Conservation (phyloP, 2,797 vertebrate genomes). For the Sebastes dallii region DNA sequence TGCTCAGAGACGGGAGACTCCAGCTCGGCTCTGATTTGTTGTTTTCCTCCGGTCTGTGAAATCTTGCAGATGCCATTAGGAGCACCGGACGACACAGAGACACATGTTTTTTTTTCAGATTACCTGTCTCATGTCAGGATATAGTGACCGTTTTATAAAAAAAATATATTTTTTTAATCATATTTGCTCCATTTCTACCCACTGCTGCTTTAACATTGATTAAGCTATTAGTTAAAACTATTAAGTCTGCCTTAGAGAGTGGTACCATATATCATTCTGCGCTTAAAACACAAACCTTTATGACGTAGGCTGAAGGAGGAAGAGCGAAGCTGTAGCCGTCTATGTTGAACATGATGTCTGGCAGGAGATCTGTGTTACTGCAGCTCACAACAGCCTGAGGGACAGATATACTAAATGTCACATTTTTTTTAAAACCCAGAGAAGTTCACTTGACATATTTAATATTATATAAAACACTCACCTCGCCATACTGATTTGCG, state of each 20-base stretch:
- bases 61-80: too few relatives aligned
- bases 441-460: not conserved
- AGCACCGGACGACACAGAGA: too few relatives aligned
- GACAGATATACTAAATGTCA: not conserved
- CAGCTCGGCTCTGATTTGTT: too few relatives aligned
- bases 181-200: too few relatives aligned
- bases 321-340: conserved; percentile 41
- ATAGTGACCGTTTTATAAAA: too few relatives aligned
- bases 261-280: not conserved
- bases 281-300: conserved; percentile 25
- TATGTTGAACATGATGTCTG: conserved; percentile 49
- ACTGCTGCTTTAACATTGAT: not conserved
- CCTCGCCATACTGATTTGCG: not conserved
- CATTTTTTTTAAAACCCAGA: not conserved
- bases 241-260: not conserved
- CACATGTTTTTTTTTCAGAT: too few relatives aligned
- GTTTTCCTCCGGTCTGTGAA: too few relatives aligned
- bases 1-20: too few relatives aligned
- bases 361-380: conserved; percentile 19
- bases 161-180: too few relatives aligned
- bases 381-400: conserved; percentile 36
- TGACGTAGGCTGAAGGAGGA: conserved; percentile 30
- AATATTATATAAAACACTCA: conserved; percentile 5
- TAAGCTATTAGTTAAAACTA: not conserved
- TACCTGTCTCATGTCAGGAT: too few relatives aligned